phyloP scores from a whole-genome alignment of 2,113 vertebrate species.

The Melanerpes formicivorus region DNA sequence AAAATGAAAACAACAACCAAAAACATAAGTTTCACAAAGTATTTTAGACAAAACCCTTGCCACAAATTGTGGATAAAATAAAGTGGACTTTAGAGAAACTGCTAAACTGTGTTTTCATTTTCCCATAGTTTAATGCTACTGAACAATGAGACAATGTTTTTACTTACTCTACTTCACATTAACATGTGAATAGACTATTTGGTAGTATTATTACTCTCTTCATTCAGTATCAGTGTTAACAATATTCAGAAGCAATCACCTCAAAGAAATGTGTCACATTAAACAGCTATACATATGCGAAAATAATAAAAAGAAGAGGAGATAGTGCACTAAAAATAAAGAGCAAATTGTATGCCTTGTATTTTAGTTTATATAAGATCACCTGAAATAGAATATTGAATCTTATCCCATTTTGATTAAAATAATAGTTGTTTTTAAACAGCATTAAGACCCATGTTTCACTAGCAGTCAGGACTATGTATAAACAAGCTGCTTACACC shows the following conservation, averaged over 20 bases:
- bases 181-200: neutral
- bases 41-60: neutral
- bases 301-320: neutral
- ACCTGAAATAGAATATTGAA: neutral
- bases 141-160: neutral
- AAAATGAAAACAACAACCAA: neutral
- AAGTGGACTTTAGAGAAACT: neutral
- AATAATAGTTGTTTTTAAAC: neutral
- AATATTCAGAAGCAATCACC: neutral
- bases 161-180: neutral
- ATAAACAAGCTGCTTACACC: neutral
- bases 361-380: neutral
- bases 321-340: neutral
- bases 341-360: neutral
- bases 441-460: neutral
- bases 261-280: neutral
- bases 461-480: neutral
- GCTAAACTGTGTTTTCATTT: neutral
- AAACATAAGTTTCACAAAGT: neutral
- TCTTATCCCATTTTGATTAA: neutral
- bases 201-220: neutral
- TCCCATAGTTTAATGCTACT: neutral
- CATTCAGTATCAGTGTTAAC: neutral
- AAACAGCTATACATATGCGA: neutral
- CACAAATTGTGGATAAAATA: neutral